Evolutionary conservation across 92 coral and sea anemone genomes (phyloP).

Genomic region (Phenganax marumi): DNA sequence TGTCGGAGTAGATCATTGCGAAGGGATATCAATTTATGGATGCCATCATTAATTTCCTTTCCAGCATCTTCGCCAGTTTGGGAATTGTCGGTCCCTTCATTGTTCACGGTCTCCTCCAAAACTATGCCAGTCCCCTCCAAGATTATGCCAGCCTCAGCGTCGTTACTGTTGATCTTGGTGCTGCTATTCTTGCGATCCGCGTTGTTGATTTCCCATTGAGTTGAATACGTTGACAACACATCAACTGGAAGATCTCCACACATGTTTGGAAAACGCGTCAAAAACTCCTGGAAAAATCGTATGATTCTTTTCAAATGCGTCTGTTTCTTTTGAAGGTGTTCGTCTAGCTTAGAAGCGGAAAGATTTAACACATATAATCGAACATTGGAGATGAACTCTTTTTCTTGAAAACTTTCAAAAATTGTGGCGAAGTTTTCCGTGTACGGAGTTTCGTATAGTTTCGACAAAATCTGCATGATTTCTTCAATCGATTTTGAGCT

Average conservation of each 20-base stretch:
- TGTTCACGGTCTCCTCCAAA: not conserved
- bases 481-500: slow-evolving; percentile 66
- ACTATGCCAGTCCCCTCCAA: not conserved
- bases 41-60: not conserved
- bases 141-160: not conserved
- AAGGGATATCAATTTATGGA: slow-evolving; percentile 1
- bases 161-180: slow-evolving; percentile 69
- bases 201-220: slow-evolving; percentile 55
- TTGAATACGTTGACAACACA: slow-evolving; percentile 21
- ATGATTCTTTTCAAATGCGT: slow-evolving; percentile 58
- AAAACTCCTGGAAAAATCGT: slow-evolving; percentile 68
- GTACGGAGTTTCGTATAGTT: slow-evolving; percentile 66
- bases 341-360: slow-evolving; percentile 36
- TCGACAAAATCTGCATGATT: slow-evolving; percentile 56
- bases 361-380: slow-evolving; percentile 64
- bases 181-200: slow-evolving; percentile 46
- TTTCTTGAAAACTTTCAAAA: slow-evolving; percentile 58
- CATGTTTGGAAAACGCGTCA: slow-evolving; percentile 63
- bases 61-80: not conserved
- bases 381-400: slow-evolving; percentile 57
- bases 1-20: slow-evolving; percentile 4
- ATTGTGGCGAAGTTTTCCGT: slow-evolving; percentile 58
- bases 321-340: slow-evolving; percentile 34
- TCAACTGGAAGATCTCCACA: slow-evolving; percentile 68
- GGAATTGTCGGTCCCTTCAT: not conserved